phyloP scores from a whole-genome alignment of 2,888 invertebrate genomes.

The Ellobium chinense region DNA sequence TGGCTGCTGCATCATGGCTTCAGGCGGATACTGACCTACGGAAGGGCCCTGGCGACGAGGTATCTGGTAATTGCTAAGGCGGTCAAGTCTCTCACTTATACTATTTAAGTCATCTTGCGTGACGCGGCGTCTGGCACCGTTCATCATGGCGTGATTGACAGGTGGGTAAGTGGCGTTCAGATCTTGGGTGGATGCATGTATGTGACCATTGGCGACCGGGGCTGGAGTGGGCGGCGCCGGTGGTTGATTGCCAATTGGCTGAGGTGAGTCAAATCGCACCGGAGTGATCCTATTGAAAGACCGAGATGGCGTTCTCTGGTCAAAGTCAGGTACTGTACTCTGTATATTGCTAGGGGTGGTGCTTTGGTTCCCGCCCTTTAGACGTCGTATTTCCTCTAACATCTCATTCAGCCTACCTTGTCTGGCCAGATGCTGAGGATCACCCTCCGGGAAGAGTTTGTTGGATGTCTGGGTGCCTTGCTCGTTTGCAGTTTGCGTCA shows the following conservation, averaged over 20 bases:
- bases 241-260: background rate
- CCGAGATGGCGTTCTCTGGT: conserved; percentile 50
- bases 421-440: conserved; percentile 59
- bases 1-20: conserved; percentile 21
- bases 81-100: conserved; percentile 65
- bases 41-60: conserved; percentile 57
- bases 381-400: conserved; percentile 64
- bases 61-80: conserved; percentile 65
- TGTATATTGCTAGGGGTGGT: conserved; percentile 42
- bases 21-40: conserved; percentile 43
- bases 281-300: conserved; percentile 59
- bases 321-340: conserved; percentile 46
- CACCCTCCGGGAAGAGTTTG: conserved; percentile 67
- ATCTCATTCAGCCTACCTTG: conserved; percentile 64
- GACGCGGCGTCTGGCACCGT: conserved; percentile 51
- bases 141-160: background rate
- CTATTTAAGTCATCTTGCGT: conserved; percentile 69
- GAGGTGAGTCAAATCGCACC: conserved; percentile 57
- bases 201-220: conserved; percentile 41
- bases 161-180: conserved; percentile 30
- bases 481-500: conserved; percentile 66
- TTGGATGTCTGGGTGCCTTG: conserved; percentile 69
- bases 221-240: conserved; percentile 10
- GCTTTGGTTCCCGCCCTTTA: conserved; percentile 60
- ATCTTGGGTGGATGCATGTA: conserved; percentile 11